These are phyloP conservation scores for Clistopyga incitator DNA, from an alignment of 2,888 invertebrate species.

Conservation along the genomic window DNA sequence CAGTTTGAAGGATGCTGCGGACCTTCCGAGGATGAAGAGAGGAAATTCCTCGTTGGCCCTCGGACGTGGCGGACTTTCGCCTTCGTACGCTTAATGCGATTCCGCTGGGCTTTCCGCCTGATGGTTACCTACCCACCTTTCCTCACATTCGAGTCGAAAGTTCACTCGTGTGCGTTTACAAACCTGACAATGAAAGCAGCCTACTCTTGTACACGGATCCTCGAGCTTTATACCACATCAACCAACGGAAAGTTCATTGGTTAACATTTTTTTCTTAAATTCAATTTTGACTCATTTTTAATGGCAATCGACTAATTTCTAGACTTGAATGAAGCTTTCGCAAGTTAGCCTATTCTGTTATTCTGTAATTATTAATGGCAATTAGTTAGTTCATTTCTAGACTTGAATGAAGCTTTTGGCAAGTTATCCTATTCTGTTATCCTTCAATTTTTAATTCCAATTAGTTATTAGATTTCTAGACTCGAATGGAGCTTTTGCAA, in stretches of 20 bases:
- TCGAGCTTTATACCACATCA: neutral
- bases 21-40: slow-evolving; percentile 9
- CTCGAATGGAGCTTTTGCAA: neutral
- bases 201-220: neutral
- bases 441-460: neutral
- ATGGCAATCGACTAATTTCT: neutral
- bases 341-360: neutral
- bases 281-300: neutral
- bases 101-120: slow-evolving; percentile 75
- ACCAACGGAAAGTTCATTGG: neutral
- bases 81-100: slow-evolving; percentile 79
- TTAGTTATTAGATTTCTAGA: neutral
- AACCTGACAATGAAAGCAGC: neutral
- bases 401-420: neutral
- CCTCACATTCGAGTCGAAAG: slow-evolving; percentile 65
- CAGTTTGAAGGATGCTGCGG: neutral
- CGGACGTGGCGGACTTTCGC: slow-evolving; percentile 66
- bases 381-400: neutral
- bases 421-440: neutral
- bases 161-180: slow-evolving; percentile 65
- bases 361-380: neutral
- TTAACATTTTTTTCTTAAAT: neutral
- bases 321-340: no score
- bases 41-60: slow-evolving; percentile 28
- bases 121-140: slow-evolving; percentile 72